Base-by-base conservation (phyloP, 2,888 invertebrate species). In the Lasioglossum figueresi region DNA sequence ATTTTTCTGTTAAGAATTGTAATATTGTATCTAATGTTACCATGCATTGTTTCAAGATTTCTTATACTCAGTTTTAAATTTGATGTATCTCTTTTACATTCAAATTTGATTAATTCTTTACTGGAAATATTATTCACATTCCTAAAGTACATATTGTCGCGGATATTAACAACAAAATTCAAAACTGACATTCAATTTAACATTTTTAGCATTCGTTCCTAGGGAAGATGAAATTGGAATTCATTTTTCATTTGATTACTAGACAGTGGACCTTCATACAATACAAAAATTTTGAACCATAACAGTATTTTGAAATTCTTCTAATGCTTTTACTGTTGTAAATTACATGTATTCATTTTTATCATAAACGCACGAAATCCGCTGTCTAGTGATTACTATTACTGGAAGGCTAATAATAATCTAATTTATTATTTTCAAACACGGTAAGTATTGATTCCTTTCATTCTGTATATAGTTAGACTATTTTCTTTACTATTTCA, bases 351-450 rank as follows among this genome's bases (percentile, higher is more conserved):
- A 74, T 8, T 23, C 23, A n/a, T 56, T 56, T 52, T n/a, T n/a
- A 10, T n/a, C 52, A n/a, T 56, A 56, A n/a, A 56, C n/a, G n/a
- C 52, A 56, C 12, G 0, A 56, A 56, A n/a, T n/a, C 56, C n/a
- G 23, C n/a, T 56, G 8, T n/a, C n/a, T n/a, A 56, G n/a, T n/a
- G 12, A 66, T 43, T 40, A 45, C 23, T 31, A 76, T 27, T 45
- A 66, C 76, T 70, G 52, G 45, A 77, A 77, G 77, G 70, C 77
- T 70, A 70, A 70, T 48, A 37, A 48, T 45, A 27, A 76, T 76
- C 40, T 37, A 34, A 56, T 40, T 27, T 27, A 40, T 56, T 40
- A 14, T 37, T 63, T 63, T 63, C 16, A 31, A 31, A 16, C 31
- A 19, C 3, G 0, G 0, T 34, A 63, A 6, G n/a, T 74, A 74